Conservation (phyloP, 2,888 invertebrate genomes). For the Mimachlamys varia region DNA sequence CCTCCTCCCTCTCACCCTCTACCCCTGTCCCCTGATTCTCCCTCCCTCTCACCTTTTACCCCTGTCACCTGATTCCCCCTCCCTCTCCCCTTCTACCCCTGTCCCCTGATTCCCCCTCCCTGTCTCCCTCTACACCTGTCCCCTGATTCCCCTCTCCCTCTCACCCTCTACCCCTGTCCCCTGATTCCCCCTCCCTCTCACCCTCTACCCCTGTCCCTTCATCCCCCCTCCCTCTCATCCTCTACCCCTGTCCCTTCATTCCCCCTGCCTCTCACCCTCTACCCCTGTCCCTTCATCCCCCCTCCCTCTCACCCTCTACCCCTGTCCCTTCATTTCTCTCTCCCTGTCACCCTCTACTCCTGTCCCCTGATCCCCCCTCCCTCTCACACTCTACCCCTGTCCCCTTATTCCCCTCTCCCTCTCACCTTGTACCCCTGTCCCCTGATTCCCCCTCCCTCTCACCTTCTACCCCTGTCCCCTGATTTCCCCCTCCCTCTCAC, state of each 20-base stretch:
- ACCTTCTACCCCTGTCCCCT: background rate
- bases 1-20: no score
- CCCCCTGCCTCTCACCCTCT: background rate
- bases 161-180: background rate
- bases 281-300: background rate
- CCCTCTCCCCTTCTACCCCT: background rate
- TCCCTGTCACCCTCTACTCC: background rate
- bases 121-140: background rate
- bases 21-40: background rate
- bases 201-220: background rate
- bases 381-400: background rate
- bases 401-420: background rate
- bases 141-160: background rate
- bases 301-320: no score
- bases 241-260: slow-evolving; percentile 10
- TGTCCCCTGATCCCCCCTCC: background rate
- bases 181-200: background rate
- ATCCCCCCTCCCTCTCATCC: background rate
- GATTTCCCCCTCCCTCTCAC: background rate
- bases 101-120: background rate
- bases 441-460: background rate
- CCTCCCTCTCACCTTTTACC: background rate
- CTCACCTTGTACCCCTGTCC: background rate
- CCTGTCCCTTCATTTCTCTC: background rate
- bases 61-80: background rate